Evolutionary conservation across 2,113 vertebrate species (phyloP).

Genomic region (Centropristis striata): DNA sequence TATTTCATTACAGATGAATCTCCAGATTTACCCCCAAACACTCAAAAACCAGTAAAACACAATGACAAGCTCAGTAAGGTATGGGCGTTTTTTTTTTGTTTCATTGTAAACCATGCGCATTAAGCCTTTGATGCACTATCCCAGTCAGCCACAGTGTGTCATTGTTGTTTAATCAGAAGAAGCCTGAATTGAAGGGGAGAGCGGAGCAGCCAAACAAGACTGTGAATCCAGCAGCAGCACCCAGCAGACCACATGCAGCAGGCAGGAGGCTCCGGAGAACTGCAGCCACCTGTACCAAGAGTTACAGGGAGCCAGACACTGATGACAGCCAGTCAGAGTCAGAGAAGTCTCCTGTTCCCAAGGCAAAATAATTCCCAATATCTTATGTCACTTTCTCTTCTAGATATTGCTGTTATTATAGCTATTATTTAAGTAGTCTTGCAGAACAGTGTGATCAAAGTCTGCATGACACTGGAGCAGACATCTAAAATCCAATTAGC

Average conservation of each 20-base stretch:
- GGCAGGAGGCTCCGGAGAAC: slow-evolving; percentile 85
- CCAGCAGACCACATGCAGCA: slow-evolving; percentile 11
- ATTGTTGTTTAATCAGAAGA: slow-evolving; percentile 63
- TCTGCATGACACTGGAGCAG: neutral
- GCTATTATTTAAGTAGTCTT: too few species aligned
- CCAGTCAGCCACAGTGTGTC: slow-evolving; percentile 59
- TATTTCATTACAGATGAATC: slow-evolving; percentile 60
- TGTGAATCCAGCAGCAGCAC: slow-evolving; percentile 37
- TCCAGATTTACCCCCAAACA: slow-evolving; percentile 26
- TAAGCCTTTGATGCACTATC: slow-evolving; percentile 19
- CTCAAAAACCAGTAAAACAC: slow-evolving; percentile 53
- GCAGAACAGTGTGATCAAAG: neutral
- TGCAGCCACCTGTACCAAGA: slow-evolving; percentile 80
- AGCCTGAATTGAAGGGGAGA: slow-evolving; percentile 28
- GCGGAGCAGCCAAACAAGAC: slow-evolving; percentile 36
- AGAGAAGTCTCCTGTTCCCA: slow-evolving; percentile 28
- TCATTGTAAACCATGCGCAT: neutral
- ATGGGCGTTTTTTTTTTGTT: slow-evolving; percentile 16
- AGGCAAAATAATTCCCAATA: slow-evolving; percentile 22
- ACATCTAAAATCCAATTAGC: neutral
- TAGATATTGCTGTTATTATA: neutral
- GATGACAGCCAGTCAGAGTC: slow-evolving; percentile 75
- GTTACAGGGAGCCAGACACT: slow-evolving; percentile 90
- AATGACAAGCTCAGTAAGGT: slow-evolving; percentile 71
- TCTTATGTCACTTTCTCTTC: neutral